Conservation (phyloP, 2,113 vertebrate genomes). For the Empidonax alnorum region DNA sequence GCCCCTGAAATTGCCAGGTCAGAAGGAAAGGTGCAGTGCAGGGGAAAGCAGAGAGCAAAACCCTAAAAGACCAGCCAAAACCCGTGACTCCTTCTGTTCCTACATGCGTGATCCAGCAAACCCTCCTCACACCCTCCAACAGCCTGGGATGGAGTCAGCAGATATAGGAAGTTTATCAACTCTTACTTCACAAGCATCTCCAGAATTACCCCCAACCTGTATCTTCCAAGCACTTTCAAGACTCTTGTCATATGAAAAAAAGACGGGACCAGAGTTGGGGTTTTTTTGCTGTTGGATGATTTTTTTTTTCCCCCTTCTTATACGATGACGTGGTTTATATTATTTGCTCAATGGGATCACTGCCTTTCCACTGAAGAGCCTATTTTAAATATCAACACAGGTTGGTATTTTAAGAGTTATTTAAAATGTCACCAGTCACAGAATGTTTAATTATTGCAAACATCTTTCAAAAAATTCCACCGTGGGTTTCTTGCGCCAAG, state of each 20-base stretch:
- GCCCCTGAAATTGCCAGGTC: neutral
- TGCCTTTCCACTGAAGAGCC: conserved; percentile 43
- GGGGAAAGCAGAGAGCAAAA: neutral
- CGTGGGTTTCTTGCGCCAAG: conserved; percentile 70
- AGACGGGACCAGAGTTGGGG: neutral
- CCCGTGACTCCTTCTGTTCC: neutral
- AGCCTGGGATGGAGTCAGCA: neutral
- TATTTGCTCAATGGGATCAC: conserved; percentile 34
- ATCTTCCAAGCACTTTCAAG: neutral
- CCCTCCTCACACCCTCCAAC: fast-evolving
- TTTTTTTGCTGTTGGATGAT: neutral
- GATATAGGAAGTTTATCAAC: neutral
- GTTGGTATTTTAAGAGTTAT: conserved; percentile 77
- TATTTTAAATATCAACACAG: conserved; percentile 68
- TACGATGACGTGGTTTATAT: neutral
- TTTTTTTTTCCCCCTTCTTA: neutral
- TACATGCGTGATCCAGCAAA: fast-evolving
- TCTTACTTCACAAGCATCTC: neutral
- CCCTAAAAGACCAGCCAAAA: neutral
- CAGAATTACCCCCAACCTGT: neutral
- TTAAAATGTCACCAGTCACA: conserved; percentile 77
- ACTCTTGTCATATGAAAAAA: neutral
- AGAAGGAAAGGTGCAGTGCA: neutral
- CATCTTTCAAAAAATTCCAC: conserved; percentile 75
- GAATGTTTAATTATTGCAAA: conserved; percentile 81